These are phyloP conservation scores for Apostichopus parvimensis DNA, from an alignment of 35 echinoderm and acorn worm species.

Conservation along the genomic window DNA sequence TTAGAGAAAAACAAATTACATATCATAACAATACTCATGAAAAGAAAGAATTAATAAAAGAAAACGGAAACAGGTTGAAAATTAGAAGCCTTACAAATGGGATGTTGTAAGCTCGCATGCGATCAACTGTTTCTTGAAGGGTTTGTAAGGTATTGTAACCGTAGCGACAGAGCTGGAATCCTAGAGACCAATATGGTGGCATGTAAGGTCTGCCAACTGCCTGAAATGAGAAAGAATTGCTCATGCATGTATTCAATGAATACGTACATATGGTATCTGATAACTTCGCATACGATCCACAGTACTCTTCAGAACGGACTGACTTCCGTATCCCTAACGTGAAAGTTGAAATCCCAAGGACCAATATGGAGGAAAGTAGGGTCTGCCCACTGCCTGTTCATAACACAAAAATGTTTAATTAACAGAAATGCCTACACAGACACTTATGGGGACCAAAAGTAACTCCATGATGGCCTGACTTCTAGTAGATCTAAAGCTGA, in stretches of 20 bases:
- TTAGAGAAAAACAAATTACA: too few relatives aligned
- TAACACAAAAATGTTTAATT: neutral
- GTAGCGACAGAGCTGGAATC: slow-evolving; percentile 96
- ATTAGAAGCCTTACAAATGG: slow-evolving; percentile 74
- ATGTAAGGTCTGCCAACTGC: slow-evolving; percentile 82
- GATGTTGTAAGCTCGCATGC: slow-evolving; percentile 80
- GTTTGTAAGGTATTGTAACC: slow-evolving; percentile 77
- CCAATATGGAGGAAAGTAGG: slow-evolving; percentile 91
- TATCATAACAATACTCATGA: too few relatives aligned
- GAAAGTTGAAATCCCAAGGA: slow-evolving; percentile 88
- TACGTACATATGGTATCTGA: slow-evolving; percentile 79
- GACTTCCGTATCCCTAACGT: slow-evolving; percentile 85
- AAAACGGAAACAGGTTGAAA: too few relatives aligned
- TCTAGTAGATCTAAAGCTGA: too few relatives aligned
- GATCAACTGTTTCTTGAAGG: slow-evolving; percentile 68
- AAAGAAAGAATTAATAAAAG: too few relatives aligned
- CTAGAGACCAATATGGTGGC: slow-evolving; percentile 94
- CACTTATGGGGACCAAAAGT: too few relatives aligned
- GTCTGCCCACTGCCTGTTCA: slow-evolving; percentile 74
- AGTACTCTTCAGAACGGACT: slow-evolving; percentile 59
- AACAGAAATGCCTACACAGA: neutral
- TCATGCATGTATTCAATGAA: neutral
- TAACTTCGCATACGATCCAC: slow-evolving; percentile 74
- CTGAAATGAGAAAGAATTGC: slow-evolving; percentile 46
- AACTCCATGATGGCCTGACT: too few relatives aligned